Base-by-base conservation (phyloP, 2,888 invertebrate genomes). In the Eupelmus urozonus region DNA sequence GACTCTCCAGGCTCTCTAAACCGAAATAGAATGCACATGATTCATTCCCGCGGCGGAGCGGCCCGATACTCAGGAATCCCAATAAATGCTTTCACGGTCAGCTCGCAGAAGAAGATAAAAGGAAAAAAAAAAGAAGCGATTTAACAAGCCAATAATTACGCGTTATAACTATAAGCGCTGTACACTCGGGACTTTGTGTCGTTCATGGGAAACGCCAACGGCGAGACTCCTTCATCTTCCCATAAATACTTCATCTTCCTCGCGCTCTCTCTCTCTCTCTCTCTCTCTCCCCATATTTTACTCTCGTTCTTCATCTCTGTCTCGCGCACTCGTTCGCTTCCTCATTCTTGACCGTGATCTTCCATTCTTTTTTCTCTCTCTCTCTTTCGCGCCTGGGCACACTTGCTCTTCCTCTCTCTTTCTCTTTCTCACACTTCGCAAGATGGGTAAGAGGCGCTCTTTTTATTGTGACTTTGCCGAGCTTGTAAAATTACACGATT, bases 161-260 rank as follows among this genome's bases (percentile, higher is more conserved):
- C 16, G 5, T 2, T 20, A 60, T 65, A 65, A 59, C 55, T 57
- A n/a, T n/a, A 59, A 76, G 57, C 55, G 49, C n/a, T n/a, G n/a
- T 40, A 49, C n/a, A n/a, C 23, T 23, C 42, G 59, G 49, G 59
- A 78, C 69, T 67, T 73, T 78, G 78, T 70, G 78, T 70, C 74
- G 78, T 71, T 74, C 76, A 77, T 79, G 79, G 67, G 79, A 78
- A 78, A 53, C 59, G 78, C 78, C 78, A 25, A 34, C 55, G 70
- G 78, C 78, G 51, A 65, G 65, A 27, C 45, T 65, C 57, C 70
- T 71, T 65, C 71, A 73, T 78, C 66, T 69, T 67, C 65, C 65
- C 76, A 76, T 71, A 76, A 76, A 71, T 71, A 77, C 70, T 76
- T 76, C 76, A 76, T 76, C 76, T 70, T 76, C 63, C 73, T 69